These are phyloP conservation scores for Chanos chanos DNA, from an alignment of 2,797 vertebrate genomes.

Conservation along the genomic window DNA sequence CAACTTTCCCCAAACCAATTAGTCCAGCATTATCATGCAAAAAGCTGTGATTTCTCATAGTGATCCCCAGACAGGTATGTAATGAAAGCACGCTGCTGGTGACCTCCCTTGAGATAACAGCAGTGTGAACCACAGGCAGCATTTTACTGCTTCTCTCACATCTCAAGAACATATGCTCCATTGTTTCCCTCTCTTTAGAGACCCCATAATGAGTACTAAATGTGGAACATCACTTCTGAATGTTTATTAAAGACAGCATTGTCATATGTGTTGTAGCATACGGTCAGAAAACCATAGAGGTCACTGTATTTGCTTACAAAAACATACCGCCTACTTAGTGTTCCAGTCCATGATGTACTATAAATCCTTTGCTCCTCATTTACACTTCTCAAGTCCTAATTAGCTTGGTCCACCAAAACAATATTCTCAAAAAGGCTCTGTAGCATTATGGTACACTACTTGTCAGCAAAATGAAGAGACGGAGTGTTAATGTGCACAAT, in stretches of 20 bases:
- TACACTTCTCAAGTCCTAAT: too few relatives aligned
- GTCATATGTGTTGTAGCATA: too few relatives aligned
- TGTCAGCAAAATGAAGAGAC: too few relatives aligned
- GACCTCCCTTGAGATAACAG: conserved; percentile 31
- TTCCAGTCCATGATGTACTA: too few relatives aligned
- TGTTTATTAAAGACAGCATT: conserved; percentile 19
- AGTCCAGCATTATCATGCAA: conserved; percentile 45
- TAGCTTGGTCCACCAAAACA: too few relatives aligned
- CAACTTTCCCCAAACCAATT: conserved; percentile 45
- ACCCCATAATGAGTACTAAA: conserved; percentile 22
- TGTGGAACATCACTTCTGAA: conserved; percentile 20
- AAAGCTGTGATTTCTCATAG: conserved; percentile 37
- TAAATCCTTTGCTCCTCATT: too few relatives aligned
- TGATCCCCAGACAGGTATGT: conserved; percentile 32
- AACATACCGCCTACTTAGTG: too few relatives aligned
- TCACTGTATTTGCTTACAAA: too few relatives aligned
- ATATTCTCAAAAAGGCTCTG: too few relatives aligned
- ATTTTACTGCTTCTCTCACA: neutral
- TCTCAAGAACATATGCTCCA: conserved; percentile 4
- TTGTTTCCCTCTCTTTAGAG: neutral
- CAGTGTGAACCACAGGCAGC: conserved; percentile 5
- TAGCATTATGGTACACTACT: too few relatives aligned
- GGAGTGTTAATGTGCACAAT: too few relatives aligned
- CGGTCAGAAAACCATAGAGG: too few relatives aligned
- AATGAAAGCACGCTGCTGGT: conserved; percentile 24